phyloP scores from a whole-genome alignment of 2,888 invertebrate genomes.

The Chloroclystis v-ata region DNA sequence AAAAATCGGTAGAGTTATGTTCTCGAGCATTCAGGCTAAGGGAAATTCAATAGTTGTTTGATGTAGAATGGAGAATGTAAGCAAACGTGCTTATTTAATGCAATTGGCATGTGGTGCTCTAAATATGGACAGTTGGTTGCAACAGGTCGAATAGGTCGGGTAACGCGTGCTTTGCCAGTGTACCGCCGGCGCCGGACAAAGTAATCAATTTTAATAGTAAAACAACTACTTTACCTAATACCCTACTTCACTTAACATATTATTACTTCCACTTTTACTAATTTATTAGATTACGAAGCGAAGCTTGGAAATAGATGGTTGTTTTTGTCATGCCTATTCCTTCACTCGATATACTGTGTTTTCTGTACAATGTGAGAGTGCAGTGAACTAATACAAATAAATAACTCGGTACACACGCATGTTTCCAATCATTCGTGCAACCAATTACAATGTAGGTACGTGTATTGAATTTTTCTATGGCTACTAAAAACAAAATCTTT shows the following conservation, averaged over 20 bases:
- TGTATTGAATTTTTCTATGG: slow-evolving; percentile 1
- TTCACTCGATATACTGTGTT: slow-evolving; percentile 4
- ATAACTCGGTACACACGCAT: slow-evolving; percentile 45
- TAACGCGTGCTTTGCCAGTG: slow-evolving; percentile 38
- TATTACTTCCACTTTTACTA: not conserved
- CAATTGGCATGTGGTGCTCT: slow-evolving; percentile 12
- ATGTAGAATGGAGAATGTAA: slow-evolving; percentile 12
- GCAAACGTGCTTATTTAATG: slow-evolving; percentile 24
- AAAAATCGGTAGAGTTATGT: not conserved
- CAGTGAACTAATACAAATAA: slow-evolving; percentile 61
- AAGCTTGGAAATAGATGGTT: too few relatives aligned
- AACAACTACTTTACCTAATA: not conserved
- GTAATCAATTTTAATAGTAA: slow-evolving; percentile 4
- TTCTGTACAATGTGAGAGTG: slow-evolving; percentile 35
- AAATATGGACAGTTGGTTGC: slow-evolving; percentile 29
- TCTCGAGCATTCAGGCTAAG: not conserved
- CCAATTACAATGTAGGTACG: slow-evolving; percentile 38
- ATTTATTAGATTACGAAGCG: not conserved
- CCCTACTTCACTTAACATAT: not conserved
- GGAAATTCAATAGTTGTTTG: not conserved
- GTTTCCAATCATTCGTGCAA: slow-evolving; percentile 58
- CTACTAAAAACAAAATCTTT: too few relatives aligned
- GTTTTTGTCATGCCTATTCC: too few relatives aligned
- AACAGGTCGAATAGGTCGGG: slow-evolving; percentile 36
- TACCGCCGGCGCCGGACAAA: slow-evolving; percentile 23